Base-by-base conservation (phyloP, 1,140 invertebrate species). In the Galleria mellonella region DNA sequence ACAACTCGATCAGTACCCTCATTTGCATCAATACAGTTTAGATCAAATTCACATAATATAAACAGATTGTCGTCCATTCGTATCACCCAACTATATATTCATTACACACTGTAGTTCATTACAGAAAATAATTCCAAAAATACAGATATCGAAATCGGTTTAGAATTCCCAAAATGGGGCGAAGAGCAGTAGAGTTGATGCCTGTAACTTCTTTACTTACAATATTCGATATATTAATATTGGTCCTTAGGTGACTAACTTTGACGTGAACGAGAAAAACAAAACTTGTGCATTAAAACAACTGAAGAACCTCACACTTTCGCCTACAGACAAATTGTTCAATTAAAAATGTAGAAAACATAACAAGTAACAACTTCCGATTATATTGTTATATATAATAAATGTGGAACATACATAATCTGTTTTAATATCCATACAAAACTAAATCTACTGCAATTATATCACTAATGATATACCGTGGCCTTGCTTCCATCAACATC, bases 331-430 rank as follows among this genome's bases (percentile, higher is more conserved):
- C 17, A 49, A 33, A 44, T 38, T 45, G 37, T 38, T 43, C 9
- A 37, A 50, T 63, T 55, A 60, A 59, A 67, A 70, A 57, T 60
- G 55, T 62, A 67, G 53, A 67, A 65, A 68, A 63, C 45, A 44
- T 62, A 65, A 67, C 55, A 62, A 58, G 17, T 47, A 69, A 69
- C 58, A 70, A 64, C 51, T 51, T 55, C 50, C 27, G 39, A 49
- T 57, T 55, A 43, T 55, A 44, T 32, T 42, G 10, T 43, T 23
- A 15, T 38, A 8, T 37, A 36, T 41, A 12, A 33, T 48, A 39
- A 54, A 54, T 29, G 43, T 13, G 51, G 58, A 54, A 51, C 47
- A 54, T 57, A 48, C 49, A 57, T 49, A 55, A 43, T 52, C 40
- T n/a, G 47, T 54, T 48, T 45, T 37, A 52, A 61, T 55, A 55